These are phyloP conservation scores for Montipora efflorescens DNA, from an alignment of 64 coral and sea anemone genomes.

Conservation along the genomic window DNA sequence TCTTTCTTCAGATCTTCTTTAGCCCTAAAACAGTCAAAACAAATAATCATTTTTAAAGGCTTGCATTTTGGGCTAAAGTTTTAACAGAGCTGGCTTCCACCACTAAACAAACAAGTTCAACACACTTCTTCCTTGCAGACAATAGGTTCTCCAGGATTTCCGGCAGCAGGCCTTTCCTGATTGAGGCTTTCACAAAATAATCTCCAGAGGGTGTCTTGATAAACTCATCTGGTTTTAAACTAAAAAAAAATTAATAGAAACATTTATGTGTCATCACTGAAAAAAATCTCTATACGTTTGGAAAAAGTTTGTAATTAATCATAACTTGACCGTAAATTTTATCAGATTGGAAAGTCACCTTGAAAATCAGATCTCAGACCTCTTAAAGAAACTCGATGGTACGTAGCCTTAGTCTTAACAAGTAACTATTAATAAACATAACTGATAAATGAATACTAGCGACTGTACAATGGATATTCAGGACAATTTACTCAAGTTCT, in stretches of 20 bases:
- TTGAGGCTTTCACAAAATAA: slow-evolving; percentile 88
- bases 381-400: too few species aligned
- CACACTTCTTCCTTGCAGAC: slow-evolving; percentile 96
- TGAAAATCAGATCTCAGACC: too few species aligned
- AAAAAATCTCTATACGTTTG: too few species aligned
- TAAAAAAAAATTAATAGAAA: not conserved
- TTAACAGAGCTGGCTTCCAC: not conserved
- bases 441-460: too few species aligned
- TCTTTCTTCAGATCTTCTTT: slow-evolving; percentile 97
- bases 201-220: slow-evolving; percentile 97
- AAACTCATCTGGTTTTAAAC: slow-evolving; percentile 79
- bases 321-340: too few species aligned
- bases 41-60: not conserved
- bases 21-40: slow-evolving; percentile 61
- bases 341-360: too few species aligned
- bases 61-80: not conserved
- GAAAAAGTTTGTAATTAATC: too few species aligned
- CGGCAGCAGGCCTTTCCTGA: slow-evolving; percentile 89
- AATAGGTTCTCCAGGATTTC: slow-evolving; percentile 93
- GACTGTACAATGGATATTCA: too few species aligned
- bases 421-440: too few species aligned
- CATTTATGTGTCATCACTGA: not conserved
- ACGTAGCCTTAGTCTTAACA: too few species aligned
- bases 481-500: too few species aligned
- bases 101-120: not conserved